Percentiles rank a stretch among this genome's conserved stretches.
These are phyloP conservation scores for Thinocorus orbignyianus DNA, from an alignment of 2,113 vertebrate species.

Conservation along the genomic window DNA sequence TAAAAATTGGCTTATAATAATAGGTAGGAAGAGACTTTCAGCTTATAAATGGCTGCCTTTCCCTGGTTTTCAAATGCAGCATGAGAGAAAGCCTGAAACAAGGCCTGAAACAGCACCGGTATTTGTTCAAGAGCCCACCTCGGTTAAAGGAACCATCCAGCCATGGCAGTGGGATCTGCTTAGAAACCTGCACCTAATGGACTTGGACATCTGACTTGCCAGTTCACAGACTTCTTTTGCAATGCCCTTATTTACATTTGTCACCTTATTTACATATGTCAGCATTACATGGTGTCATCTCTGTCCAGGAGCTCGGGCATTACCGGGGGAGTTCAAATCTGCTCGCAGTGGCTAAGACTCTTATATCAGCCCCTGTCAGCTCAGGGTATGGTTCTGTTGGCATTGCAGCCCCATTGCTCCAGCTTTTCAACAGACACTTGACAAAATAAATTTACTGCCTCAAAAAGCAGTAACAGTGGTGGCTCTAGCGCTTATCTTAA, in stretches of 20 bases:
- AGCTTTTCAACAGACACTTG: neutral
- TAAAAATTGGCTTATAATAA: neutral
- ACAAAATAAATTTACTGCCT: neutral
- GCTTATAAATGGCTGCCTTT: neutral
- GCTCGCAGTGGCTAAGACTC: neutral
- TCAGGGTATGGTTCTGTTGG: neutral
- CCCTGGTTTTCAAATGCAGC: neutral
- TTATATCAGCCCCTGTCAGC: neutral
- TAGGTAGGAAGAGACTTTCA: neutral
- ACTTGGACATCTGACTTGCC: neutral
- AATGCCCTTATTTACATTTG: neutral
- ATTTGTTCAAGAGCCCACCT: neutral
- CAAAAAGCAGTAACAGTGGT: neutral
- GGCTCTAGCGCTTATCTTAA: slow-evolving; percentile 11
- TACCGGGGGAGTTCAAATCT: neutral
- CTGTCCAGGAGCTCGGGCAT: neutral
- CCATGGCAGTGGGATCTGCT: neutral
- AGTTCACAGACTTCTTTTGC: neutral
- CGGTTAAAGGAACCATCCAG: neutral
- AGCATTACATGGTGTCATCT: neutral
- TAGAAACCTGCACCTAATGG: neutral
- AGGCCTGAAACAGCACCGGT: neutral
- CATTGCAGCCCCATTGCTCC: neutral
- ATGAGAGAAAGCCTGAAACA: neutral
- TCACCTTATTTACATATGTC: no score